Percentiles rank a stretch among this genome's conserved stretches.
phyloP scores from a whole-genome alignment of 2,113 vertebrate species.

The Cinclus mexicanus region DNA sequence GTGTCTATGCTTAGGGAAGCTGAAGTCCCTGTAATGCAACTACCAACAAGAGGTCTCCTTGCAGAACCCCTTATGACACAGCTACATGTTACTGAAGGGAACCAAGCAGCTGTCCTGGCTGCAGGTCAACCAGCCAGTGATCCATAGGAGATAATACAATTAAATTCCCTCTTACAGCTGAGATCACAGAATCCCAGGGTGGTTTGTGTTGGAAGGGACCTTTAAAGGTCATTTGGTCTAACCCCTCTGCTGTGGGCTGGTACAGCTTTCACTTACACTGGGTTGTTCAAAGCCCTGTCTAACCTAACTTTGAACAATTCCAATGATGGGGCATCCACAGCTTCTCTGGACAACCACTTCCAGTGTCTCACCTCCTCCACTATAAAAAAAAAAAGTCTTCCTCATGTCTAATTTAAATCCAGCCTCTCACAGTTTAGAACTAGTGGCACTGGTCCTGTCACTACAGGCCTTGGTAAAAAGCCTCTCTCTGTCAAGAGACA shows the following conservation, averaged over 20 bases:
- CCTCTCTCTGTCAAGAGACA: background rate
- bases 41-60: background rate
- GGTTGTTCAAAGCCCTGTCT: background rate
- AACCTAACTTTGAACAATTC: background rate
- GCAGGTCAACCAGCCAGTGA: background rate
- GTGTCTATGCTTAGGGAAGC: background rate
- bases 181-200: background rate
- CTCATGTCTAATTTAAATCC: background rate
- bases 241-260: background rate
- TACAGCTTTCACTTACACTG: background rate
- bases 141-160: background rate
- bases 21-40: background rate
- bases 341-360: background rate
- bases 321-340: background rate
- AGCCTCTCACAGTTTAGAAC: background rate
- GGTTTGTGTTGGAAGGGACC: background rate
- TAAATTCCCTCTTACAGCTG: background rate
- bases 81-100: background rate
- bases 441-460: background rate
- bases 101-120: background rate
- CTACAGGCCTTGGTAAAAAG: background rate
- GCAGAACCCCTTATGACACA: background rate
- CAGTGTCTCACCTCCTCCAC: background rate
- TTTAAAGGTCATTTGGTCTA: background rate
- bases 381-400: background rate